Evolutionary conservation across 2,888 invertebrate species (phyloP).

Genomic region (Meiosimyza platycephala): DNA sequence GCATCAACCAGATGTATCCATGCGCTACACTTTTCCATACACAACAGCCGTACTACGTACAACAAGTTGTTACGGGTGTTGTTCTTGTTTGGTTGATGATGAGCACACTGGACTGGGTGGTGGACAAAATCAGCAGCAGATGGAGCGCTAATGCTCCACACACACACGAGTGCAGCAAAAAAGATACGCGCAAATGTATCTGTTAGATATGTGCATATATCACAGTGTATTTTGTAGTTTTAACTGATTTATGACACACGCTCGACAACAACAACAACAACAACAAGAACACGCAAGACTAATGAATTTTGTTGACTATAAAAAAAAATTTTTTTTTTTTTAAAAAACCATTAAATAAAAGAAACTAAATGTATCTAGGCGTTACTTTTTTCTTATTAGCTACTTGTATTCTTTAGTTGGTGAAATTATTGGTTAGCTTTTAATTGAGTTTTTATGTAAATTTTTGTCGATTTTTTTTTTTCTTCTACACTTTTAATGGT

Average conservation of each 20-base stretch:
- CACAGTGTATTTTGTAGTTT: slow-evolving; percentile 2
- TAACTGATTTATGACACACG: neutral
- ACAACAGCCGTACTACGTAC: slow-evolving; percentile 14
- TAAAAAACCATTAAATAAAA: too few relatives aligned
- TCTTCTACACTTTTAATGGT: slow-evolving; percentile 22
- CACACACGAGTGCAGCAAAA: neutral
- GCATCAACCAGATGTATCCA: neutral
- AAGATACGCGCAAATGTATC: slow-evolving; percentile 7
- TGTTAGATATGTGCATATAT: slow-evolving; percentile 1
- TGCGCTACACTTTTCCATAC: neutral
- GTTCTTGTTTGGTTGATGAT: neutral
- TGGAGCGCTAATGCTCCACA: neutral
- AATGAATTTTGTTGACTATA: too few relatives aligned
- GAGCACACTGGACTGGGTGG: neutral
- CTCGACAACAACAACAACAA: too few relatives aligned
- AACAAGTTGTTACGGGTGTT: slow-evolving; percentile 10
- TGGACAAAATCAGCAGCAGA: neutral
- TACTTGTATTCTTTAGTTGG: too few relatives aligned
- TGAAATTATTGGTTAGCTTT: too few relatives aligned
- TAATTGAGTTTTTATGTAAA: slow-evolving; percentile 3
- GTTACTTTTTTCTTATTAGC: too few relatives aligned
- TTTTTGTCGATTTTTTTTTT: slow-evolving; percentile 29
- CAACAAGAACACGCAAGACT: too few relatives aligned
- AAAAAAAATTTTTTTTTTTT: too few relatives aligned
- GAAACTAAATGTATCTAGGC: too few relatives aligned